Percentiles rank a stretch among this genome's conserved stretches.
These are phyloP conservation scores for Polyergus mexicanus DNA, from an alignment of 1,140 invertebrate genomes.

Conservation along the genomic window DNA sequence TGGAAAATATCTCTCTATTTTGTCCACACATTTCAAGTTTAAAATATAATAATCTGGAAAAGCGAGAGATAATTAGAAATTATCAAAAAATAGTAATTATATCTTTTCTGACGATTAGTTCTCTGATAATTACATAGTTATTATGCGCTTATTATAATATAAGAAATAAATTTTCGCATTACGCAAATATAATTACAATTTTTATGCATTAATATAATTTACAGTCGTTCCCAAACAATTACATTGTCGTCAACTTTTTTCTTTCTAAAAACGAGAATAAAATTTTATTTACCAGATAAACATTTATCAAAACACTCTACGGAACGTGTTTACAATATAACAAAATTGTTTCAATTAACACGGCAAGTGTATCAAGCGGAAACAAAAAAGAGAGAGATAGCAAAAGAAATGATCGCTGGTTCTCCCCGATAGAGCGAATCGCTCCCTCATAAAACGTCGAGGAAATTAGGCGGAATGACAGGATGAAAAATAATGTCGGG, in stretches of 20 bases:
- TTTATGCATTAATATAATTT: conserved; percentile 7
- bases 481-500: conserved; percentile 36
- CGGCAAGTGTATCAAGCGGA: too few relatives aligned
- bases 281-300: conserved; percentile 25
- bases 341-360: conserved; percentile 35
- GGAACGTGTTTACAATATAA: background rate
- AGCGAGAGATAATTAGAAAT: background rate
- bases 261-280: background rate
- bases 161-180: background rate
- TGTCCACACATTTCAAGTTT: background rate
- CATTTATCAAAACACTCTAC: conserved; percentile 18
- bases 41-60: background rate
- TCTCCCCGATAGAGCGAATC: background rate
- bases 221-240: conserved; percentile 8
- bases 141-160: background rate
- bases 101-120: background rate
- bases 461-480: conserved; percentile 32
- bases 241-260: background rate
- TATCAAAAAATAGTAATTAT: background rate
- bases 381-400: background rate
- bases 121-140: too few relatives aligned
- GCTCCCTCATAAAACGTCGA: conserved; percentile 7
- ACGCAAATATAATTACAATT: background rate
- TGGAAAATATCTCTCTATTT: background rate
- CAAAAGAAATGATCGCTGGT: background rate